Base-by-base conservation (phyloP, 2,113 vertebrate genomes). In the Thunnus thynnus region DNA sequence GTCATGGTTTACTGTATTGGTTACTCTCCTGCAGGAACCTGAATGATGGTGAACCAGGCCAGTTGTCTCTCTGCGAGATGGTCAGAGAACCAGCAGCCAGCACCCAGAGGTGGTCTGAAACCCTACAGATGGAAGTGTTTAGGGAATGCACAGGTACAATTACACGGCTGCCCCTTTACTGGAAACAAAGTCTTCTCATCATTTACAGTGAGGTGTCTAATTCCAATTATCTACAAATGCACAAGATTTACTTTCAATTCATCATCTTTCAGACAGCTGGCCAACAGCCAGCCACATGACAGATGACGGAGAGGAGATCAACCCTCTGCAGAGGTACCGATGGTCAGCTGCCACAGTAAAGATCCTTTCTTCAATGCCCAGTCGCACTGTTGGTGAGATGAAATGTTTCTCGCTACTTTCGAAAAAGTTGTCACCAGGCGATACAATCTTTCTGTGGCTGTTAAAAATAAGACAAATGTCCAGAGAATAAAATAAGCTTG, bases 301-400 rank as follows among this genome's bases (percentile, higher is more conserved):
- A 16, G 77, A 77, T 0, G 46, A 51, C 20, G 32, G 3, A 11
- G 5, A 41, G 27, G 48, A 27, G 52, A 55, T 12, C 2, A 62
- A 12, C 8, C 2, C 63, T 56, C 48, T 89, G 64, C 65, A 57
- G 41, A 85, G 91, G 78, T 22, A 62, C 0, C 0, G 1, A 50
- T 89, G 85, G 82, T 90, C 90, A 4, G 64, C 86, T 50, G 84
- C 76, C 0, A 91, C 91, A 0, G 32, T 56, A 3, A 89, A 50
- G 41, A 73, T 94, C 13, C 83, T 94, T 5, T 86, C 87, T 41
- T 83, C 85, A 0, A 90, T 93, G 92, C 94, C 93, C 5, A 94
- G 94, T 58, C 74, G 86, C 46, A 71, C 54, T 36, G 48, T 81
- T 27, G 85, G 94, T 94, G 51, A 90, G 90, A 14, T 0, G 0